A percentile compares a stretch with the other conserved stretches of the same genome.
Evolutionary conservation across 2,113 vertebrate species (phyloP).

Genomic region (Hippocampus barbouri): DNA sequence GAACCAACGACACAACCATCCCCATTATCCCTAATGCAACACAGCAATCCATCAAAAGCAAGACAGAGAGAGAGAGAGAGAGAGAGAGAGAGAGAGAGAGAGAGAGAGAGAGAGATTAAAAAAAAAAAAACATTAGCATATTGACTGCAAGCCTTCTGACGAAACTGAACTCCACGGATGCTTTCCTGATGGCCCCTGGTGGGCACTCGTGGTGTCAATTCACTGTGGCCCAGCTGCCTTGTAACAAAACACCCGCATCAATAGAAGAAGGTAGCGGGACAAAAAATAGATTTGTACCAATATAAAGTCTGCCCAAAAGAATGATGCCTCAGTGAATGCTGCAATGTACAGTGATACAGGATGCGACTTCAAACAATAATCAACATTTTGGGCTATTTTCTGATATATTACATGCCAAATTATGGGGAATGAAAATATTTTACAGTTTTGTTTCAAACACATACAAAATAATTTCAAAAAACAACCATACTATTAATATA

Average conservation of each 20-base stretch:
- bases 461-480: too few species aligned
- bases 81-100: neutral
- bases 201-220: slow-evolving; percentile 45
- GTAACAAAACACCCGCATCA: slow-evolving; percentile 28
- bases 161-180: slow-evolving; percentile 55
- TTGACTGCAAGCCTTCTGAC: slow-evolving; percentile 47
- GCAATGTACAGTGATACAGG: neutral
- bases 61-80: neutral
- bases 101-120: neutral
- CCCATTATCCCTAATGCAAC: slow-evolving; percentile 48
- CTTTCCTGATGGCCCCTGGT: slow-evolving; percentile 51
- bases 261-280: slow-evolving; percentile 8
- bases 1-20: slow-evolving; percentile 35
- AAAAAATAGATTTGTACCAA: slow-evolving; percentile 6
- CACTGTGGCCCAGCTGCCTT: slow-evolving; percentile 31
- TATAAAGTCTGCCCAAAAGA: slow-evolving; percentile 15
- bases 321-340: slow-evolving; percentile 14
- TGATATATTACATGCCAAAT: too few species aligned
- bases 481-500: too few species aligned
- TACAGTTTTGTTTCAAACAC: too few species aligned
- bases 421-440: too few species aligned
- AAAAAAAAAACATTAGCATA: slow-evolving; percentile 52
- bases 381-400: too few species aligned
- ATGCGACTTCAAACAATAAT: too few species aligned
- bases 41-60: slow-evolving; percentile 56